These are phyloP conservation scores for Tenualosa ilisha DNA, from an alignment of 2,797 vertebrate genomes.

Conservation along the genomic window DNA sequence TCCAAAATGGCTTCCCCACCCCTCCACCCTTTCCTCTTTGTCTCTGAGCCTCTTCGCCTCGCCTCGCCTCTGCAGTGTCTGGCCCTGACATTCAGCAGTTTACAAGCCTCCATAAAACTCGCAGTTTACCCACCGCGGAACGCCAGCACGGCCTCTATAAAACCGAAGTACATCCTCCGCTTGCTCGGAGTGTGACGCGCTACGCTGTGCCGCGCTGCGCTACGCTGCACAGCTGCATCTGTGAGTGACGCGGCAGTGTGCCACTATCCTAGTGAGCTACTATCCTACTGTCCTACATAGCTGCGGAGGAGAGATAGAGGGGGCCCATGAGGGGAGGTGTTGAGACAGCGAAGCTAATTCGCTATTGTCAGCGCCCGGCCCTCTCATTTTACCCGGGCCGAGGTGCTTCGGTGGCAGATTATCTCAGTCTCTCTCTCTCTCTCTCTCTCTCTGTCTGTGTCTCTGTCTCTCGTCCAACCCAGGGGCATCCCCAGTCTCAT, in stretches of 20 bases:
- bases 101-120: not conserved
- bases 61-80: not conserved
- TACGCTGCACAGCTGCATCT: no score
- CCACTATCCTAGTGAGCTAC: constrained; percentile 38
- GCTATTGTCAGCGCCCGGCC: constrained; percentile 26
- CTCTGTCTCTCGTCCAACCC: not conserved
- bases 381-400: not conserved
- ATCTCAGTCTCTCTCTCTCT: not conserved
- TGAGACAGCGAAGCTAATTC: constrained; percentile 40
- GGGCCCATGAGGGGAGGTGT: constrained; percentile 31
- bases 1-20: not conserved
- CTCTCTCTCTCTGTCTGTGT: not conserved
- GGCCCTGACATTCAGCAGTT: not conserved
- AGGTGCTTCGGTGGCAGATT: constrained; percentile 7
- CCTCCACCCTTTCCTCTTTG: not conserved
- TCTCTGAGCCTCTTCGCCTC: not conserved
- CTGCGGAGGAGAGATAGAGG: constrained; percentile 44
- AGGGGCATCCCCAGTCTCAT: not conserved
- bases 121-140: not conserved
- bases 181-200: no score
- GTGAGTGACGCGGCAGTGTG: not conserved
- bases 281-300: constrained; percentile 51
- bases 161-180: not conserved
- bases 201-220: not conserved
- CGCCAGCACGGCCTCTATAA: not conserved